Conservation (phyloP, 2,113 vertebrate genomes). For the Corynorhinus townsendii region DNA sequence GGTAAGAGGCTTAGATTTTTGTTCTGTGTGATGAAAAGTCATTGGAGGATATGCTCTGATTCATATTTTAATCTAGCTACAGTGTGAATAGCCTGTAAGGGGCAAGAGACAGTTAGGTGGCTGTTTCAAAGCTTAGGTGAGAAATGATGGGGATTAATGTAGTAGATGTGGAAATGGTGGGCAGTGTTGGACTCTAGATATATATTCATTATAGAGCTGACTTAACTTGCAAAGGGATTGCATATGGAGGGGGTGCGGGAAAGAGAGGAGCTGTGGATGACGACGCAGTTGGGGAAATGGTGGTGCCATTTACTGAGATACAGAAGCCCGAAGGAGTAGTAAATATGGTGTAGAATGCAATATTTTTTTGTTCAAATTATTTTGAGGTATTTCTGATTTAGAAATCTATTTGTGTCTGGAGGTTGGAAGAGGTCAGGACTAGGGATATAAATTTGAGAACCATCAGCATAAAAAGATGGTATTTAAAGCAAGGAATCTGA, state of each 20-base stretch:
- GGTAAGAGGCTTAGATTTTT: background rate
- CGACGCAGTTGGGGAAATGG: background rate
- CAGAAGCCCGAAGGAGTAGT: background rate
- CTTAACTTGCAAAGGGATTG: background rate
- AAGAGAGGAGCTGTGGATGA: background rate
- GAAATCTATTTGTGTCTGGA: background rate
- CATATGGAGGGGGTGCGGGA: background rate
- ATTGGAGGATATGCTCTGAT: background rate
- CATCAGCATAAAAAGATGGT: background rate
- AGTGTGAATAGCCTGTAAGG: background rate
- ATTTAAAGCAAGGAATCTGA: background rate
- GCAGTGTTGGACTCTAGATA: background rate
- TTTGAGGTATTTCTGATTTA: conserved; percentile 24
- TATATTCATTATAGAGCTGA: background rate
- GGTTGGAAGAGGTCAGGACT: background rate
- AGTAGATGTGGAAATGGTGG: background rate
- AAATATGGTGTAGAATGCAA: background rate
- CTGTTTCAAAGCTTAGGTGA: background rate
- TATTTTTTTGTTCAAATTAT: background rate
- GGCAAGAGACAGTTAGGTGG: background rate
- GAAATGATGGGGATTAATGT: background rate
- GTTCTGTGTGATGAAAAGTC: background rate
- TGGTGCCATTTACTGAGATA: background rate
- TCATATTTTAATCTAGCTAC: background rate
- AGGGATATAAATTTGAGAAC: background rate